Percentiles rank a stretch among this genome's conserved stretches.
Conservation (phyloP, 92 coral and sea anemone genomes). For the Porites divaricata region DNA sequence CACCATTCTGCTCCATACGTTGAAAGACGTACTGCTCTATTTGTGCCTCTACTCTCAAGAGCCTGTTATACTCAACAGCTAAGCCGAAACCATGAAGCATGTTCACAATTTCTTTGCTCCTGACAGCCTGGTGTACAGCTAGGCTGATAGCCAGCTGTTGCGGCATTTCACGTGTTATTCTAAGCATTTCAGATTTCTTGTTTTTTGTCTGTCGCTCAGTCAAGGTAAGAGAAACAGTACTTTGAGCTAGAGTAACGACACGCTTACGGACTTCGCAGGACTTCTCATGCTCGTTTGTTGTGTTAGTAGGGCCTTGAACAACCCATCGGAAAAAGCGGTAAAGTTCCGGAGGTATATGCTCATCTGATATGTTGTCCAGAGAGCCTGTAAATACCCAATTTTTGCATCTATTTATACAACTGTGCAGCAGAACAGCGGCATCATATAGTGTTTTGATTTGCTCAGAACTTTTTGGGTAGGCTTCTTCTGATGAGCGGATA, state of each 20-base stretch:
- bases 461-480: neutral
- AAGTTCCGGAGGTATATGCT: conserved; percentile 22
- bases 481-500: conserved; percentile 41
- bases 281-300: conserved; percentile 29
- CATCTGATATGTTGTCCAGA: neutral
- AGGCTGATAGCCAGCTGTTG: no score
- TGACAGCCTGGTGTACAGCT: no score
- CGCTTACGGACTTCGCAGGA: conserved; percentile 28
- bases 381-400: conserved; percentile 54
- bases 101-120: no score
- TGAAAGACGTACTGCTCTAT: no score
- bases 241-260: conserved; percentile 29
- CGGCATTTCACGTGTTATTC: conserved; percentile 57
- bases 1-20: no score
- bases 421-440: conserved; percentile 42
- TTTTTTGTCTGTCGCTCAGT: conserved; percentile 38
- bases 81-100: no score
- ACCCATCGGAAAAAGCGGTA: no score
- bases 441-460: conserved; percentile 13
- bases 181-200: conserved; percentile 44
- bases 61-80: no score
- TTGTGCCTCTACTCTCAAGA: no score
- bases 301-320: no score
- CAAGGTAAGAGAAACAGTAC: conserved; percentile 40
- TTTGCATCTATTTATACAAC: conserved; percentile 40